Evolutionary conservation across 2,113 vertebrate genomes (phyloP).

Genomic region (Chaetorhynchus papuensis): DNA sequence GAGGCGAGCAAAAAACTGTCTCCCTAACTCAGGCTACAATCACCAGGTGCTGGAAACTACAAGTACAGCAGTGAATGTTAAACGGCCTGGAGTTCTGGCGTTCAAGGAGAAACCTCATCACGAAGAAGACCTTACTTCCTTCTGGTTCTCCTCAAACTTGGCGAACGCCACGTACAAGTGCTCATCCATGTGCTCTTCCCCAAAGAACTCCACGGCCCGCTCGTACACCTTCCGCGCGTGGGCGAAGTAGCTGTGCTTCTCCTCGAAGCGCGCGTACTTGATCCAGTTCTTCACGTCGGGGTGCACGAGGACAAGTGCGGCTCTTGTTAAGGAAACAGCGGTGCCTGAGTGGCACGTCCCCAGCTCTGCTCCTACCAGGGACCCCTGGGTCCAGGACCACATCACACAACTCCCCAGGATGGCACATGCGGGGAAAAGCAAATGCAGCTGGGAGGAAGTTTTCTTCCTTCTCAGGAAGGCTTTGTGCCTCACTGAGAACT

Average conservation of each 20-base stretch:
- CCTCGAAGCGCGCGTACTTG: slow-evolving; percentile 96
- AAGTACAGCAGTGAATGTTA: rapidly evolving
- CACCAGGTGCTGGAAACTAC: not conserved
- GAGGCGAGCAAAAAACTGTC: not conserved
- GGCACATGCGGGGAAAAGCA: rapidly evolving
- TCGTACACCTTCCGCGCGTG: slow-evolving; percentile 90
- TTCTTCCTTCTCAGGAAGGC: too few relatives aligned
- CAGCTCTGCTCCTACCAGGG: not conserved
- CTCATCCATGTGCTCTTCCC: slow-evolving; percentile 90
- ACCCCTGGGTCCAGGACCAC: not conserved
- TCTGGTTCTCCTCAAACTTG: slow-evolving; percentile 94
- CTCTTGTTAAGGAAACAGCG: slow-evolving; percentile 69
- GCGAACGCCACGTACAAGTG: slow-evolving; percentile 94
- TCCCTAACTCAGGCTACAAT: not conserved
- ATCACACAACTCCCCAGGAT: not conserved
- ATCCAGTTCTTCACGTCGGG: slow-evolving; percentile 98
- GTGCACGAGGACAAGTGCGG: slow-evolving; percentile 89
- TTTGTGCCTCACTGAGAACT: not conserved
- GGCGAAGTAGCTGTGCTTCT: slow-evolving; percentile 91
- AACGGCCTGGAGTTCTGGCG: not conserved
- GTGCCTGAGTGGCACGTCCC: not conserved
- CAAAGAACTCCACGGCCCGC: slow-evolving; percentile 92
- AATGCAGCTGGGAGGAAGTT: not conserved
- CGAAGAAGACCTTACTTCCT: slow-evolving; percentile 77
- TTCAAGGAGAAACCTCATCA: not conserved